These are phyloP conservation scores for Eugnorisma glareosa DNA, from an alignment of 2,888 invertebrate genomes.

Conservation along the genomic window DNA sequence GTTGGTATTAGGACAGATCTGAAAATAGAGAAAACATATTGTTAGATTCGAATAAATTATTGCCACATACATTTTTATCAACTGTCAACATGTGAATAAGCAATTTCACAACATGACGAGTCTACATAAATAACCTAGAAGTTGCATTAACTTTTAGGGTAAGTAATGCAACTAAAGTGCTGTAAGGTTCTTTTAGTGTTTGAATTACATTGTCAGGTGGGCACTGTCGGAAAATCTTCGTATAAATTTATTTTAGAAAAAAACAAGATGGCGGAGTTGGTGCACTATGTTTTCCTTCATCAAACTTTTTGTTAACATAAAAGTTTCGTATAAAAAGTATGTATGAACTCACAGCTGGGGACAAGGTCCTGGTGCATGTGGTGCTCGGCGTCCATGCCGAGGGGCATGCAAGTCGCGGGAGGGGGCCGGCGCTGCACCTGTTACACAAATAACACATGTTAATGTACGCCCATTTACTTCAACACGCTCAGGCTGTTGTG, in stretches of 20 bases:
- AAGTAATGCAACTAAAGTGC: not conserved
- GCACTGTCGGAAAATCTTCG: not conserved
- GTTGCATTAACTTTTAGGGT: not conserved
- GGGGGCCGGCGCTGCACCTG: slow-evolving; percentile 88
- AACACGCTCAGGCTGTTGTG: not conserved
- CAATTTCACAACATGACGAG: slow-evolving; percentile 14
- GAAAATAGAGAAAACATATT: slow-evolving; percentile 70
- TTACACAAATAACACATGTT: slow-evolving; percentile 28
- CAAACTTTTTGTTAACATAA: not conserved
- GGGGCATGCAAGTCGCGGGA: slow-evolving; percentile 85
- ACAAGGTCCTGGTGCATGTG: slow-evolving; percentile 89
- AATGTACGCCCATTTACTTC: not conserved
- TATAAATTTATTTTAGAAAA: not conserved
- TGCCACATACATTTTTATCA: slow-evolving; percentile 7
- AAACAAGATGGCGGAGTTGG: not conserved
- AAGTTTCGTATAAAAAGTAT: slow-evolving; percentile 11
- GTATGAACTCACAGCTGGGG: slow-evolving; percentile 85
- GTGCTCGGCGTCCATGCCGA: slow-evolving; percentile 87
- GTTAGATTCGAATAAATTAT: slow-evolving; percentile 30
- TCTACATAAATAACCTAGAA: not conserved
- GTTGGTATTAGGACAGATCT: slow-evolving; percentile 88
- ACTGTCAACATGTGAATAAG: slow-evolving; percentile 26
- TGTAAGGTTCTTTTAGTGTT: not conserved
- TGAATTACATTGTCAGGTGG: not conserved
- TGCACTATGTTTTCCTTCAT: not conserved